phyloP scores from a whole-genome alignment of 2,888 invertebrate genomes.

The Pseudococcus jackbeardsleyi region DNA sequence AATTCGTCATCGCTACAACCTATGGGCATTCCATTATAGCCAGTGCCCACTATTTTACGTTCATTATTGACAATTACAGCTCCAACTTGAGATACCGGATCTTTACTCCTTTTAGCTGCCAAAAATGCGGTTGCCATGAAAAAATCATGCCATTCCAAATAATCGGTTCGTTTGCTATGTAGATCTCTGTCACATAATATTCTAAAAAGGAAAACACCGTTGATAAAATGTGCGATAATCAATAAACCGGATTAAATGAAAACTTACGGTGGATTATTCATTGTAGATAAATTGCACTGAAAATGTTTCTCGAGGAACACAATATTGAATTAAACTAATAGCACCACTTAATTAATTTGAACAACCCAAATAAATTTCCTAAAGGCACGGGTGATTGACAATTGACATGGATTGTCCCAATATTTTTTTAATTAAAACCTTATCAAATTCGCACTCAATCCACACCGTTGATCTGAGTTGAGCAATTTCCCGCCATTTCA shows the following conservation, averaged over 20 bases:
- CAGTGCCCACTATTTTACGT: constrained; percentile 91
- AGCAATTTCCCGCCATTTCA: too few relatives aligned
- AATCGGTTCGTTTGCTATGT: constrained; percentile 64
- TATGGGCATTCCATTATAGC: constrained; percentile 97
- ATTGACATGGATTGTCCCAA: too few relatives aligned
- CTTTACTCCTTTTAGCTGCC: constrained; percentile 94
- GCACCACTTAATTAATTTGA: too few relatives aligned
- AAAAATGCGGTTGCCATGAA: constrained; percentile 95
- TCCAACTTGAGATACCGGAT: constrained; percentile 93
- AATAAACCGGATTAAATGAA: neutral
- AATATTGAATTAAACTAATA: too few relatives aligned
- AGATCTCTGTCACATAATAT: neutral
- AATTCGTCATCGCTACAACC: constrained; percentile 90
- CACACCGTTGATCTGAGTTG: neutral
- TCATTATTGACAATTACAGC: constrained; percentile 92
- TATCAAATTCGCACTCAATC: neutral
- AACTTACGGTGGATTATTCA: neutral
- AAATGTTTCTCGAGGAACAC: too few relatives aligned
- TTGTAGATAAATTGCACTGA: too few relatives aligned
- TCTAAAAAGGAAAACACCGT: neutral
- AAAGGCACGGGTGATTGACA: too few relatives aligned
- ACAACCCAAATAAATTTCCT: too few relatives aligned
- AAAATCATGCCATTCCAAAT: constrained; percentile 90
- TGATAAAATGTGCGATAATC: neutral
- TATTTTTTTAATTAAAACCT: neutral